Percentiles rank a stretch among this genome's conserved stretches.
Evolutionary conservation across 2,888 invertebrate species (phyloP).

Genomic region (Ganaspis brasiliensis): DNA sequence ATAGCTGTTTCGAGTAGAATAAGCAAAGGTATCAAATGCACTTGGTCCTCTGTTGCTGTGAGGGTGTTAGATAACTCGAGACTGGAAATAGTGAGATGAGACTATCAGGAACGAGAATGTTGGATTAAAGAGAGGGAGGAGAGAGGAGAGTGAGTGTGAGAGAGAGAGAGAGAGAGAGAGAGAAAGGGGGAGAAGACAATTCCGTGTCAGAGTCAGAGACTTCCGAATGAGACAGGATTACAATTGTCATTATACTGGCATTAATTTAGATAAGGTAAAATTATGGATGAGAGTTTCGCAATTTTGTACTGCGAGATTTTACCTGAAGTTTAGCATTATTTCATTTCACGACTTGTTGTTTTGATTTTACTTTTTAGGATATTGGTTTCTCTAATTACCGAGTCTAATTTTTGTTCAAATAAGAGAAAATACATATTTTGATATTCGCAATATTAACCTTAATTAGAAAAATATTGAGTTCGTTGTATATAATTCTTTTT

Average conservation of each 20-base stretch:
- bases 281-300: background rate
- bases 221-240: slow-evolving; percentile 49
- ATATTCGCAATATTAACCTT: too few relatives aligned
- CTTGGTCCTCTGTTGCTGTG: slow-evolving; percentile 64
- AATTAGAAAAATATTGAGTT: too few relatives aligned
- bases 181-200: slow-evolving; percentile 20
- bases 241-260: slow-evolving; percentile 59
- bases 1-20: slow-evolving; percentile 22
- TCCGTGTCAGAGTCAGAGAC: slow-evolving; percentile 33
- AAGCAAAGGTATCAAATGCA: slow-evolving; percentile 53
- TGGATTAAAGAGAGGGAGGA: slow-evolving; percentile 28
- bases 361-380: background rate
- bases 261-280: slow-evolving; percentile 56
- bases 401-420: too few relatives aligned
- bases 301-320: slow-evolving; percentile 1
- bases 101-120: slow-evolving; percentile 18
- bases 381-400: too few relatives aligned
- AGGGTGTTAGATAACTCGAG: background rate
- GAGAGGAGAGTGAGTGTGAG: background rate
- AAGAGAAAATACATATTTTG: too few relatives aligned
- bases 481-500: too few relatives aligned
- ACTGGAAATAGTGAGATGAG: slow-evolving; percentile 16
- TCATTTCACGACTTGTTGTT: background rate
- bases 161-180: slow-evolving; percentile 32
- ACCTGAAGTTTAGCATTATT: background rate